phyloP scores from a whole-genome alignment of 2,113 vertebrate species.

The Siphamia tubifer region DNA sequence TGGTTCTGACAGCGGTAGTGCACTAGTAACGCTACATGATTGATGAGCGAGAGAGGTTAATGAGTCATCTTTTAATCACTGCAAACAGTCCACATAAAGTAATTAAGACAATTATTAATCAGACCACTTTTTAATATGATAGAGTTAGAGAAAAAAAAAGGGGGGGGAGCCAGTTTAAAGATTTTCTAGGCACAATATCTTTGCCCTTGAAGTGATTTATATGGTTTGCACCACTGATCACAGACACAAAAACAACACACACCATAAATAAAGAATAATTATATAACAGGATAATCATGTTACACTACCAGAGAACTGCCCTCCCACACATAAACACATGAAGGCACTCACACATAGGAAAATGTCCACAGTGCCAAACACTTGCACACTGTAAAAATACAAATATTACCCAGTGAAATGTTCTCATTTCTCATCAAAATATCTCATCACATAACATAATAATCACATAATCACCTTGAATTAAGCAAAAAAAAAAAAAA shows the following conservation, averaged over 20 bases:
- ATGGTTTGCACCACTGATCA: not conserved
- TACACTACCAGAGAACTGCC: not conserved
- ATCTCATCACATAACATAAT: too few species aligned
- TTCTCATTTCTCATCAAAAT: too few species aligned
- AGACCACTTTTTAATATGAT: not conserved
- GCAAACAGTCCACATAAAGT: not conserved
- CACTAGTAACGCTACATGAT: not conserved
- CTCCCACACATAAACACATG: not conserved
- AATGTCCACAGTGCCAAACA: not conserved
- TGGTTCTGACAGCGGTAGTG: constrained; percentile 9
- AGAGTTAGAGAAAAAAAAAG: too few species aligned
- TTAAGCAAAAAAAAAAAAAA: too few species aligned
- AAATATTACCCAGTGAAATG: too few species aligned
- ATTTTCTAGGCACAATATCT: not conserved
- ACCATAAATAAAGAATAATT: constrained; percentile 44
- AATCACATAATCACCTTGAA: too few species aligned
- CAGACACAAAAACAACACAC: constrained; percentile 6
- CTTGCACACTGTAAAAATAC: too few species aligned
- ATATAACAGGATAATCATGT: constrained; percentile 43
- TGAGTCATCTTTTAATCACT: not conserved
- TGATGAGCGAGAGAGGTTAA: not conserved
- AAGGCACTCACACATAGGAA: not conserved
- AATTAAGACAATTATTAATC: not conserved
- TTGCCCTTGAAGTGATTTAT: constrained; percentile 10
- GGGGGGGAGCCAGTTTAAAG: too few species aligned